Conservation (phyloP, 2,113 vertebrate genomes). For the Carlito syrichta region DNA sequence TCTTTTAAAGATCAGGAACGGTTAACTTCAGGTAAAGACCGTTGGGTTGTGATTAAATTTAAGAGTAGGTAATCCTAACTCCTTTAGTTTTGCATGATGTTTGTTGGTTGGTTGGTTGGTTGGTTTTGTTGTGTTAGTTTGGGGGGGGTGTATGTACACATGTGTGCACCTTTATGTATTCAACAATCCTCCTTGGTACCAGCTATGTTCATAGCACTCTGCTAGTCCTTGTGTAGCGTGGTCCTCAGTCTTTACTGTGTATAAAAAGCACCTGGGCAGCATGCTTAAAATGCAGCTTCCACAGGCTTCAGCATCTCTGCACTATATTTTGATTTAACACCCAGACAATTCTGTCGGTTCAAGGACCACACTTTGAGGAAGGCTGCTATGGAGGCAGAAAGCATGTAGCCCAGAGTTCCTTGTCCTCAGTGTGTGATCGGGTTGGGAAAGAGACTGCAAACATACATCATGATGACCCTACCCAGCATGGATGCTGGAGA, state of each 20-base stretch:
- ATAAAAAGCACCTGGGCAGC: not conserved
- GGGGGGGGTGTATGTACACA: no score
- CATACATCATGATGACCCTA: not conserved
- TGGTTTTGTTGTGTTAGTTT: not conserved
- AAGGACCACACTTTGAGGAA: not conserved
- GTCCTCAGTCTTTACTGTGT: not conserved
- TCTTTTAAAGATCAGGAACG: not conserved
- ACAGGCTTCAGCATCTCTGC: not conserved
- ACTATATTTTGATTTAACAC: not conserved
- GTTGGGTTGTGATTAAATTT: not conserved
- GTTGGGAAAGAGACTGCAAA: not conserved
- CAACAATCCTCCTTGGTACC: not conserved
- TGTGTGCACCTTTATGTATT: not conserved
- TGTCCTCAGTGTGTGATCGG: not conserved
- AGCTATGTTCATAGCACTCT: not conserved
- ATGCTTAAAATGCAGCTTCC: not conserved
- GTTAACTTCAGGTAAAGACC: not conserved
- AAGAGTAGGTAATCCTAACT: not conserved
- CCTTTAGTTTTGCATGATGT: not conserved
- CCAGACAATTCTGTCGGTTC: not conserved
- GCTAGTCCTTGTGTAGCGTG: not conserved
- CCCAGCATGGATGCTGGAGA: not conserved
- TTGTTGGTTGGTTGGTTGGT: not conserved
- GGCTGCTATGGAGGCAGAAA: not conserved
- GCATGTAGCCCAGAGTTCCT: not conserved